Evolutionary conservation across 2,797 vertebrate genomes (phyloP), one percentile per base, ranked within the genome.

Genomic region (Adrianichthys oophorus): DNA sequence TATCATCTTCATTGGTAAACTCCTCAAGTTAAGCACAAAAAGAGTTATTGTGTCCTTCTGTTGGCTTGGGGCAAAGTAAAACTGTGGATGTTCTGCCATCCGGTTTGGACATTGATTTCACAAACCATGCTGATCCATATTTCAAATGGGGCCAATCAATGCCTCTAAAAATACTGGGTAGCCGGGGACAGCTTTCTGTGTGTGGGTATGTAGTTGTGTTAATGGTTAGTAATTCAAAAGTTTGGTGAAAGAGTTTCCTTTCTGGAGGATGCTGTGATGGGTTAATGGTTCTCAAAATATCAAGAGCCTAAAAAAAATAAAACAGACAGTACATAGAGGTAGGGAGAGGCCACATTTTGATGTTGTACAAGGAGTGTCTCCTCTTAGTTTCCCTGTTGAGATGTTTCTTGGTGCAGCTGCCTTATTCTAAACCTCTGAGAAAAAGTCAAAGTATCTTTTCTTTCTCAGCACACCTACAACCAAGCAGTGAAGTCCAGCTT

Each of bases 121-220:
- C 41, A 68, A 61, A 67, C 54, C 59, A 65, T 50, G 68, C 54
- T 74, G 80, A 85, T 86, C 84, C 54, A 82, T 83, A 72, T 68
- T 47, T 68, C 59, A 79, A 90, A 86, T 5, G 42, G 56, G 85
- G 82, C 18, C 87, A 67, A 87, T 91, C 87, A 76, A 89, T 88
- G 78, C 15, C 52, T 65, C 54, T 66, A 70, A 65, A 73, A 59
- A 37, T 16, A 42, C 50, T 52, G 58, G 41, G 76, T 15, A 82
- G 81, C 68, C 51, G 64, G 79, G 85, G 84, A 50, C 79, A 85
- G 76, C 52, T 62, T 62, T 68, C 69, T 63, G 70, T 48, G 70
- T 46, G 54, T 56, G 65, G 43, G 53, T 60, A 68, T 68, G 60
- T 65, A 51, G 42, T 67, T 62, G 65, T 68, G 52, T 61, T 29